Evolutionary conservation across 92 coral and sea anemone species (phyloP).

Genomic region (Siderastrea siderea): DNA sequence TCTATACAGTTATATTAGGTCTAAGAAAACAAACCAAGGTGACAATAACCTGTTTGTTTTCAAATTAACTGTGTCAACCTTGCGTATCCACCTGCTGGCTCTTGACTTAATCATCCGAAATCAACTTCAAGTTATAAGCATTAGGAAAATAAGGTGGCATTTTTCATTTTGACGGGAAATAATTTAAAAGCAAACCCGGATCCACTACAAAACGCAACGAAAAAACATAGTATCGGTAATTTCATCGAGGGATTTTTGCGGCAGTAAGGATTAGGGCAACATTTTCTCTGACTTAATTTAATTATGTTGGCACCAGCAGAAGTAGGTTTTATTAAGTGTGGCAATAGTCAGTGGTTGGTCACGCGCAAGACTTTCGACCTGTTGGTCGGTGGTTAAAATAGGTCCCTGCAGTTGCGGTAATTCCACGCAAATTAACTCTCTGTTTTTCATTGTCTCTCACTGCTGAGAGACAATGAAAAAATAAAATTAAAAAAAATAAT

Average conservation of each 20-base stretch:
- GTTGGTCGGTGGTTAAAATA: too few relatives aligned
- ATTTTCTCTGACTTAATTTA: too few relatives aligned
- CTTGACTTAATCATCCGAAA: not conserved
- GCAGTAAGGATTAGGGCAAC: too few relatives aligned
- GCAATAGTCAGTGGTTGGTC: not conserved
- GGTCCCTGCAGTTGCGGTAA: too few relatives aligned
- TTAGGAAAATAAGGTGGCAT: not conserved
- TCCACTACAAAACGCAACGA: too few relatives aligned
- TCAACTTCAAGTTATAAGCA: not conserved
- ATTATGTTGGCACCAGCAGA: not conserved
- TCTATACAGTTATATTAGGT: not conserved
- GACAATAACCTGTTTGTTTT: not conserved
- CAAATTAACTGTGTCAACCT: not conserved
- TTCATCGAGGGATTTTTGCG: too few relatives aligned
- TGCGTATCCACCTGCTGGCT: not conserved
- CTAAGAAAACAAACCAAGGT: not conserved
- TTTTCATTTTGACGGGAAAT: not conserved
- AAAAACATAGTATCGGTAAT: too few relatives aligned
- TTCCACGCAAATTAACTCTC: too few relatives aligned
- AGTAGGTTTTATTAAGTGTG: not conserved
- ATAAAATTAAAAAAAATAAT: too few relatives aligned
- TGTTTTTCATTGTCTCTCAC: too few relatives aligned
- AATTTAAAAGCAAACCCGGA: not conserved
- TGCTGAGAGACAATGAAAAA: too few relatives aligned
- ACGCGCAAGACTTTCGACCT: not conserved